Conservation (phyloP, 2,888 invertebrate species). For the Eupithecia subumbrata region DNA sequence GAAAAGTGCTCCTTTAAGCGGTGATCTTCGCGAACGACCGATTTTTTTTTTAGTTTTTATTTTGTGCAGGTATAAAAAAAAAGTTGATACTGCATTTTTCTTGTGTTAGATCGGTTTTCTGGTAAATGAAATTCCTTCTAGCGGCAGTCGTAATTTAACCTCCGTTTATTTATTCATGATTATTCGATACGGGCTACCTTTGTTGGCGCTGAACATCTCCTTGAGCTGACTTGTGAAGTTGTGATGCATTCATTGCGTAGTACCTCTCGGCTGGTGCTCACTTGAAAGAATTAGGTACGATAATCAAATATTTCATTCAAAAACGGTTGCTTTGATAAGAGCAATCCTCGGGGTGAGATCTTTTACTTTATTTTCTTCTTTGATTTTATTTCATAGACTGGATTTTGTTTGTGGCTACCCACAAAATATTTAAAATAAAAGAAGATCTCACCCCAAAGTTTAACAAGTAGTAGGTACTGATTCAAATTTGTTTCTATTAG, state of each 20-base stretch:
- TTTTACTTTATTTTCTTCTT: neutral
- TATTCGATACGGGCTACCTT: neutral
- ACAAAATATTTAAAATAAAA: no score
- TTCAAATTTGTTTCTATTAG: no score
- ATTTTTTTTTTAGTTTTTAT: conserved; percentile 52
- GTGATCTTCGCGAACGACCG: conserved; percentile 57
- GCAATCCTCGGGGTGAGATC: neutral
- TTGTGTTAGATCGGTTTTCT: neutral
- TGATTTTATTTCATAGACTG: neutral
- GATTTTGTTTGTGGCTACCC: no score
- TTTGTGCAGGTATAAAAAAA: conserved; percentile 54
- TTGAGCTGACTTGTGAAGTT: neutral
- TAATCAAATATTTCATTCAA: neutral
- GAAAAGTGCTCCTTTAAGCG: conserved; percentile 71
- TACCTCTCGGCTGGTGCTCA: conserved; percentile 12
- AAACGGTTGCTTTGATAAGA: neutral
- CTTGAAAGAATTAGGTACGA: neutral
- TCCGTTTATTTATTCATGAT: neutral
- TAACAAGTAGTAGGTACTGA: no score
- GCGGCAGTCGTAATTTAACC: neutral
- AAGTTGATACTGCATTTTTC: neutral
- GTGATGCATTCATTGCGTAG: conserved; percentile 26
- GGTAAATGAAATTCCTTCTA: neutral
- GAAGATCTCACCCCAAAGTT: no score
- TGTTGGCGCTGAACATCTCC: neutral